phyloP scores from a whole-genome alignment of 2,888 invertebrate species.

The Anthophora plumipes region DNA sequence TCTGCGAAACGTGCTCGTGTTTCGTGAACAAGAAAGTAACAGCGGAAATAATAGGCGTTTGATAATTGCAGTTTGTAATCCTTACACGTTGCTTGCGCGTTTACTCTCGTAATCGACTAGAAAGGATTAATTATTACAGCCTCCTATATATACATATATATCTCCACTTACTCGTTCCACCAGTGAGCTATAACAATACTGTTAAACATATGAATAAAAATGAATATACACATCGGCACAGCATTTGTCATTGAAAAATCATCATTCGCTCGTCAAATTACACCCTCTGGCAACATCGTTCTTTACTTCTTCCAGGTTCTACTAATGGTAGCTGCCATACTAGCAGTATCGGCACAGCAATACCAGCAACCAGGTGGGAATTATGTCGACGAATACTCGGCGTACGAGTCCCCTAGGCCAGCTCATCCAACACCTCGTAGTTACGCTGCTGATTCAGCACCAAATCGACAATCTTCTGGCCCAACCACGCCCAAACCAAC shows the following conservation, averaged over 20 bases:
- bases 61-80: conserved; percentile 1
- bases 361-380: conserved; percentile 79
- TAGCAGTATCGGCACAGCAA: conserved; percentile 84
- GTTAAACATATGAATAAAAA: not conserved
- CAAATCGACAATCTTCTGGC: conserved; percentile 84
- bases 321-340: conserved; percentile 47
- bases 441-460: conserved; percentile 81
- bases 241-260: no score
- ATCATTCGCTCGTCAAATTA: no score
- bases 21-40: not conserved
- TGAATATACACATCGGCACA: not conserved
- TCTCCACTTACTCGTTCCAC: no score
- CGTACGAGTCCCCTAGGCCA: conserved; percentile 78
- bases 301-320: conserved; percentile 50
- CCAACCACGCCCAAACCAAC: conserved; percentile 86
- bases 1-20: conserved; percentile 8
- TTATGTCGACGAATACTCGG: conserved; percentile 84
- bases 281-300: not conserved
- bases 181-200: no score
- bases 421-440: conserved; percentile 84
- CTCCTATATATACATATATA: no score
- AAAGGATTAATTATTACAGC: no score
- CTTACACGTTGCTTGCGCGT: not conserved
- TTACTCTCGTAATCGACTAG: conserved; percentile 10
- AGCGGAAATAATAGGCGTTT: conserved; percentile 10